Evolutionary conservation across 2,888 invertebrate species (phyloP).

Genomic region (Melieria picta): DNA sequence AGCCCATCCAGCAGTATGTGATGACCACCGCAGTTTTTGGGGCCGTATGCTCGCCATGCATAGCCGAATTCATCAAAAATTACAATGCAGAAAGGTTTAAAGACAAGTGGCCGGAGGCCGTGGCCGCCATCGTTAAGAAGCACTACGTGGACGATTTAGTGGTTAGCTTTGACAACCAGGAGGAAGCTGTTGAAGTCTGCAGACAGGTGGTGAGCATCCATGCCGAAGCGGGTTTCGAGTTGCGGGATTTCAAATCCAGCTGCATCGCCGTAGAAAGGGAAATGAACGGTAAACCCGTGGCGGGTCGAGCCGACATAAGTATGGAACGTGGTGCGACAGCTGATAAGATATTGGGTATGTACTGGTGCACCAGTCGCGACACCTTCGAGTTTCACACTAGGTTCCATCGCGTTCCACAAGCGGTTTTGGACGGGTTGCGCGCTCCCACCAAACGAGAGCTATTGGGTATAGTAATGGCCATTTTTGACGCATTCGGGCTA

Average conservation of each 20-base stretch:
- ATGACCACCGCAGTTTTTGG: conserved; percentile 19
- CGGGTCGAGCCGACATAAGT: not conserved
- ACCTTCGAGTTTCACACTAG: conserved; percentile 30
- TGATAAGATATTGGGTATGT: conserved; percentile 42
- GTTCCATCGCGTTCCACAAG: conserved; percentile 18
- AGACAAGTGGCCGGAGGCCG: conserved; percentile 1
- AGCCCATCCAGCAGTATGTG: not conserved
- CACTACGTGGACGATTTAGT: conserved; percentile 34
- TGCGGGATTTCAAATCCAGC: conserved; percentile 31
- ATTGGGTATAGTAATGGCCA: conserved; percentile 29
- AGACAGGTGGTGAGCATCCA: conserved; percentile 25
- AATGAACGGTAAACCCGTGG: not conserved
- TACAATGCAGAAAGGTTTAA: conserved; percentile 21
- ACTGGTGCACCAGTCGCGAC: conserved; percentile 17
- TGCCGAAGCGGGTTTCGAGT: conserved; percentile 23
- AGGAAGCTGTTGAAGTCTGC: conserved; percentile 19
- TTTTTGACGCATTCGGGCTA: conserved; percentile 34
- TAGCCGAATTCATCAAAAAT: conserved; percentile 34
- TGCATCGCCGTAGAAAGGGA: not conserved
- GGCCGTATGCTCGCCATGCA: conserved; percentile 27
- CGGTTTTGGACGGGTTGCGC: not conserved
- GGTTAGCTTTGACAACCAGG: conserved; percentile 23
- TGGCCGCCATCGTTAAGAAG: conserved; percentile 3
- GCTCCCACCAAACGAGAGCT: conserved; percentile 34
- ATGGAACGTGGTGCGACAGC: conserved; percentile 4